Base-by-base conservation (phyloP, 2,888 invertebrate species). In the Rotaria sp. region DNA sequence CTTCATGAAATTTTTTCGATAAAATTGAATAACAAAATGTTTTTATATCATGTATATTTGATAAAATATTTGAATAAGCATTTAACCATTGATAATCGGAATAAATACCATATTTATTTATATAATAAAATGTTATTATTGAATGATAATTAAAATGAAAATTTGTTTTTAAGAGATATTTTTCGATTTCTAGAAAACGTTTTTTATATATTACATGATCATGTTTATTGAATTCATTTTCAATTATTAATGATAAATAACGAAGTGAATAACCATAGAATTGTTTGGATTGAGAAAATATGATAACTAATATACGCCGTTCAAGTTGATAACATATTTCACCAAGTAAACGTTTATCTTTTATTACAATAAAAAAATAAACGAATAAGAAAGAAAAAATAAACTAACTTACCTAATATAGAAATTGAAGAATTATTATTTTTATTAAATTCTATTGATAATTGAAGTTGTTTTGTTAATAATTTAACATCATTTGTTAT, bases 201-300 rank as follows among this genome's bases (percentile, higher is more conserved):
- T 45, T 80, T 45, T n/a, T 45, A 45, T 45, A 45, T 15, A 45
- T 80, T 11, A 1, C n/a, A 45, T n/a, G 41, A 13, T 80, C 26
- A 80, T 45, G 11, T 45, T 26, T 13, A 45, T 80, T 11, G 26
- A 5, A 10, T 45, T 80, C 45, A n/a, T 41, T 80, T 45, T 45
- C 13, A 26, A 80, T 80, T 38, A 80, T 45, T 45, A 10, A 80
- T 41, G 26, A 26, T 80, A 80, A 24, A 45, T 80, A 80, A 45
- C 80, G 80, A 80, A 80, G 80, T 4, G 45, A 45, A 80, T 80
- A 80, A 80, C 80, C 80, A 45, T 80, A 80, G 15, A 80, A n/a
- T 80, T 45, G 80, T 45, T 80, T 41, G 0, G 41, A 45, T 45
- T 45, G 2, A 4, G 80, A 45, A 45, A 80, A 80, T 41, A 80